Evolutionary conservation across 1,140 invertebrate species (phyloP).

Genomic region (Diachasma alloeum): DNA sequence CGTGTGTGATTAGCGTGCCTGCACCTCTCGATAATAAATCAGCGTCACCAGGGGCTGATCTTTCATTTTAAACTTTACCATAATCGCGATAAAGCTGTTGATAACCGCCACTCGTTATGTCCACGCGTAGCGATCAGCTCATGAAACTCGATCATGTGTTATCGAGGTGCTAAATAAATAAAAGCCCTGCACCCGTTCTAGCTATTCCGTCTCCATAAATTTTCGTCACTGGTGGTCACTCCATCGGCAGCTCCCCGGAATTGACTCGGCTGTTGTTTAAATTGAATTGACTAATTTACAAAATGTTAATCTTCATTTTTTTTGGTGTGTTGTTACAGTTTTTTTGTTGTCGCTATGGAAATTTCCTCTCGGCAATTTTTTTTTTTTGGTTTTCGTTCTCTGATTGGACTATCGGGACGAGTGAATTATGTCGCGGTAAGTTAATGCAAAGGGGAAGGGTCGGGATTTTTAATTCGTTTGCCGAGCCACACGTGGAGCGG

Average conservation of each 20-base stretch:
- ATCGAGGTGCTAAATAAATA: not conserved
- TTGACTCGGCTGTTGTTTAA: not conserved
- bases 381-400: no score
- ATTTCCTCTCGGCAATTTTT: no score
- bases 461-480: slow-evolving; percentile 17
- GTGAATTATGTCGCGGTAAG: not conserved
- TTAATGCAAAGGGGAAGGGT: not conserved
- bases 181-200: not conserved
- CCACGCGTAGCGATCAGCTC: not conserved
- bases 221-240: no score
- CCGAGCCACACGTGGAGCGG: slow-evolving; percentile 50
- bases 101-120: not conserved
- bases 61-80: slow-evolving; percentile 52
- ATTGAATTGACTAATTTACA: no score
- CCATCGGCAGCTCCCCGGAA: not conserved
- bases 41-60: not conserved
- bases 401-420: no score
- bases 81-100: slow-evolving; percentile 28
- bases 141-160: not conserved
- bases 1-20: not conserved
- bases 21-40: not conserved
- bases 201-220: not conserved
- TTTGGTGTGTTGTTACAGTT: no score
- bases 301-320: no score
- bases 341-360: no score